Evolutionary conservation across 2,888 invertebrate species (phyloP).

Genomic region (Ochropleura leucogaster): DNA sequence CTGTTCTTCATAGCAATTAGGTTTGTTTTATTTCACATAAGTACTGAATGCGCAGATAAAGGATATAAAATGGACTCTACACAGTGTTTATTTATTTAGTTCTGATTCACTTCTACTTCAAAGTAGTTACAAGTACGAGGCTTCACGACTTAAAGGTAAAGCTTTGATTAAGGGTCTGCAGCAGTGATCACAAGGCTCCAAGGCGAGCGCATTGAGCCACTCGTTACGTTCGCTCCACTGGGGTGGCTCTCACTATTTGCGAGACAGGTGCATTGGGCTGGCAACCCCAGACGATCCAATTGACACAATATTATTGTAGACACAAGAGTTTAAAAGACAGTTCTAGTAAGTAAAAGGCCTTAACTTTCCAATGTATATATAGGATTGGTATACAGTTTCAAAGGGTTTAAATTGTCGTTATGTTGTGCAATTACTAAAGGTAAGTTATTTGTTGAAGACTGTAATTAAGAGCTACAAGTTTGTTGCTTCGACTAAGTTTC

Average conservation of each 20-base stretch:
- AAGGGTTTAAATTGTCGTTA: slow-evolving; percentile 28
- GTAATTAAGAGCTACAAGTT: slow-evolving; percentile 44
- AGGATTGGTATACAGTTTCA: slow-evolving; percentile 20
- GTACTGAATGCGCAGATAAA: not conserved
- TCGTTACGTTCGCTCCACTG: slow-evolving; percentile 63
- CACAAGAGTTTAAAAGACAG: not conserved
- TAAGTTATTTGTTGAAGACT: slow-evolving; percentile 14
- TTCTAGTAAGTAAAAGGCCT: not conserved
- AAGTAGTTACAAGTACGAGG: slow-evolving; percentile 15
- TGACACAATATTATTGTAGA: slow-evolving; percentile 10
- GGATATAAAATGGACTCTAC: not conserved
- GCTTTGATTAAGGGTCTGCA: slow-evolving; percentile 47
- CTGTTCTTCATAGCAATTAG: not conserved
- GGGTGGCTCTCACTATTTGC: slow-evolving; percentile 6
- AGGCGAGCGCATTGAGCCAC: slow-evolving; percentile 48
- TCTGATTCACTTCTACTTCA: slow-evolving; percentile 2
- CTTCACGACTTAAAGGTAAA: slow-evolving; percentile 13
- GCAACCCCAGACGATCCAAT: slow-evolving; percentile 23
- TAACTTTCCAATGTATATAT: not conserved
- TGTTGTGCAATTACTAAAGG: slow-evolving; percentile 22
- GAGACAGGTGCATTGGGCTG: slow-evolving; percentile 33
- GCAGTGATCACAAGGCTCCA: slow-evolving; percentile 45
- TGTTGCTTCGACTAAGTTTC: slow-evolving; percentile 13
- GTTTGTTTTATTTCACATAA: not conserved
- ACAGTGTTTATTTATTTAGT: not conserved